Evolutionary conservation across 2,888 invertebrate species (phyloP).

Genomic region (Erebia aethiops): DNA sequence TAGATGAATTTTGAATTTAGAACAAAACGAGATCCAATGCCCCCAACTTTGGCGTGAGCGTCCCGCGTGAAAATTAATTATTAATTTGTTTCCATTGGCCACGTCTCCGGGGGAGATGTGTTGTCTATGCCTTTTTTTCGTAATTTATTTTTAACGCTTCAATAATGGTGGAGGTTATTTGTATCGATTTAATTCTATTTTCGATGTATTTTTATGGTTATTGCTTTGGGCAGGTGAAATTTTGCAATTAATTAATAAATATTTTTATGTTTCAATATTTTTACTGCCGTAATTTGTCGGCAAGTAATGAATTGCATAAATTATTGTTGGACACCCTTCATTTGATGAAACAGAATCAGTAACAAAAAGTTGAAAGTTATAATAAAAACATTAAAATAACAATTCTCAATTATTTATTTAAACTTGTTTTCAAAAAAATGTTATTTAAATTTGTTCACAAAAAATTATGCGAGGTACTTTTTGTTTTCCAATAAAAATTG

Average conservation of each 20-base stretch:
- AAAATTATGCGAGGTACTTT: not conserved
- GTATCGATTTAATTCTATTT: slow-evolving; percentile 58
- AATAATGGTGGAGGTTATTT: slow-evolving; percentile 66
- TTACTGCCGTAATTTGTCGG: slow-evolving; percentile 11
- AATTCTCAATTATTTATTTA: no score
- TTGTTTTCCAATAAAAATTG: slow-evolving; percentile 13
- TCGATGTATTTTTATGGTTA: slow-evolving; percentile 33
- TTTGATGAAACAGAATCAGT: not conserved
- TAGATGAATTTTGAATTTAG: slow-evolving; percentile 70
- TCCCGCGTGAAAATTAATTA: slow-evolving; percentile 77
- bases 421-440: no score
- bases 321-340: not conserved
- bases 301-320: not conserved
- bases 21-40: slow-evolving; percentile 72
- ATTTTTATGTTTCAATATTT: slow-evolving; percentile 10
- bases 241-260: slow-evolving; percentile 10
- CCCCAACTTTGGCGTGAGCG: slow-evolving; percentile 63
- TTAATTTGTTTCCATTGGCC: slow-evolving; percentile 76
- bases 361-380: no score
- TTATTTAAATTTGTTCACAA: not conserved
- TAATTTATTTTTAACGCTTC: slow-evolving; percentile 65
- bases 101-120: slow-evolving; percentile 61
- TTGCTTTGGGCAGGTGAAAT: slow-evolving; percentile 20
- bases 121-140: slow-evolving; percentile 56
- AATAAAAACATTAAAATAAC: no score